phyloP scores from a whole-genome alignment of 2,113 vertebrate species.

The Peromyscus maniculatus region DNA sequence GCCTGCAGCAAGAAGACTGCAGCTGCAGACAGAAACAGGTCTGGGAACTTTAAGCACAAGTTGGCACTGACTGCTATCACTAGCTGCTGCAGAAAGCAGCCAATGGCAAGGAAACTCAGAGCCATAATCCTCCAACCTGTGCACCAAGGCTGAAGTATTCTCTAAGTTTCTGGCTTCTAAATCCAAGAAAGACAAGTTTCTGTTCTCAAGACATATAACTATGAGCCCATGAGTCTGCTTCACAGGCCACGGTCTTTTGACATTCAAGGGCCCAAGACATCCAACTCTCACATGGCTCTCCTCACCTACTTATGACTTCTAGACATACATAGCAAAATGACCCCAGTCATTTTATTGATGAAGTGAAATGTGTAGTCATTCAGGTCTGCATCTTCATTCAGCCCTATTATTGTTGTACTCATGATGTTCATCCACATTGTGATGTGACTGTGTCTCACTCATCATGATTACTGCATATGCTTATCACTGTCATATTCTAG shows the following conservation, averaged over 20 bases:
- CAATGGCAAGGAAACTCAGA: background rate
- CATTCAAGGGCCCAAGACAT: too few relatives aligned
- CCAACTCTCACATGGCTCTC: background rate
- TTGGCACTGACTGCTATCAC: background rate
- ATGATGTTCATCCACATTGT: background rate
- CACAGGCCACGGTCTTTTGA: background rate
- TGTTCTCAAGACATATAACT: background rate
- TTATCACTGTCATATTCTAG: background rate
- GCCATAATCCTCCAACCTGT: background rate
- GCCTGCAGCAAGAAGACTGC: background rate
- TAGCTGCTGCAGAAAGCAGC: too few relatives aligned
- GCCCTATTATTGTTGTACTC: background rate
- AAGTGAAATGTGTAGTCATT: background rate
- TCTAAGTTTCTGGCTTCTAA: background rate
- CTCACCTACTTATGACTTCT: background rate
- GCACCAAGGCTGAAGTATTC: background rate
- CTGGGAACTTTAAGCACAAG: too few relatives aligned
- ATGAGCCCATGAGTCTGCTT: too few relatives aligned
- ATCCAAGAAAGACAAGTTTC: background rate
- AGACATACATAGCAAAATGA: background rate
- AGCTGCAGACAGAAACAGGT: background rate
- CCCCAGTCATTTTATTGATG: background rate
- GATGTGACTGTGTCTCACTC: background rate
- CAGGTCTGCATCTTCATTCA: background rate
- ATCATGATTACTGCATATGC: background rate